Base-by-base conservation (phyloP, 35 echinoderm and acorn worm genomes). In the Ophiothrix spiculata region DNA sequence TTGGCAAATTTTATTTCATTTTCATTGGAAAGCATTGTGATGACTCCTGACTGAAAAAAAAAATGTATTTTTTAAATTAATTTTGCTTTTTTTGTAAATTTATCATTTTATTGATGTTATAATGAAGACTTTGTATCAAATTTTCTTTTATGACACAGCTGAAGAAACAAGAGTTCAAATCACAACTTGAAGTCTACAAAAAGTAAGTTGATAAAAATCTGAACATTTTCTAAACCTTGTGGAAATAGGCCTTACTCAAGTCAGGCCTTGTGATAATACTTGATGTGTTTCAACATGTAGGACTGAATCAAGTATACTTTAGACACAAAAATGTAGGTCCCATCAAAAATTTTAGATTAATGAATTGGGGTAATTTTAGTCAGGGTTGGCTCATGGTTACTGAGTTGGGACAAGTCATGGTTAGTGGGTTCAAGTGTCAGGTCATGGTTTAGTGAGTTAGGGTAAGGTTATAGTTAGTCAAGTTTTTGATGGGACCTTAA, bases 141-240 rank as follows among this genome's bases (percentile, higher is more conserved):
- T 80, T 21, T 42, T 23, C 23, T 56, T 63, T 64, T 84, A 13
- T 39, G n/a, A 21, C 33, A 36, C 81, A 84, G 81, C 81, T 37
- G 28, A 54, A 74, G 56, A 84, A 84, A 64, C 35, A 31, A 23
- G 42, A 64, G 31, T 84, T 84, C 36, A 36, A 84, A 60, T 32
- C 54, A 4, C 81, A 64, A 28, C 81, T 84, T 1, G 37, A 84
- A 60, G 63, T 37, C 13, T 84, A 64, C 37, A 84, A 84, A 37
- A 84, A 60, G 81, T 84, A 64, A 84, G 37, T 37, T 38, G 34
- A 38, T n/a, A 19, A 31, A 4, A 10, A 75, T 19, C 35, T 19
- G 3, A 31, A 31, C 29, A n/a, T 31, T 75, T 75, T 75, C 3
- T 75, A 10, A 31, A 10, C 35, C 29, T 75, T n/a, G 3, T 6